These are phyloP conservation scores for Actias luna DNA, from an alignment of 2,888 invertebrate species.

Conservation along the genomic window DNA sequence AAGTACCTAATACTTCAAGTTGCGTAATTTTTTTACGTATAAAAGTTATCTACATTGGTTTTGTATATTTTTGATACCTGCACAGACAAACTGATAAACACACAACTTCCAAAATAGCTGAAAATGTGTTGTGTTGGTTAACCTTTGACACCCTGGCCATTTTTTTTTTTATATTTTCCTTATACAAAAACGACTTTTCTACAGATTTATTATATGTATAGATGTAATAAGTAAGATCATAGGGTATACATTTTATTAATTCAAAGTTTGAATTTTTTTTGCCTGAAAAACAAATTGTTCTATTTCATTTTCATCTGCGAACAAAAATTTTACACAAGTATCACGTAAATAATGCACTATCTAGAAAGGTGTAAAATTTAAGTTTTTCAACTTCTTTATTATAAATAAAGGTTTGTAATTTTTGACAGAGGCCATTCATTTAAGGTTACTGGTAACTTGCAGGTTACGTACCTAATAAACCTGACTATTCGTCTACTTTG, in stretches of 20 bases:
- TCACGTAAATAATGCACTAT: conserved; percentile 30
- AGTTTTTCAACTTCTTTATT: conserved; percentile 32
- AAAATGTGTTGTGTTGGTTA: no score
- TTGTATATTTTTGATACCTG: no score
- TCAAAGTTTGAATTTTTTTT: background rate
- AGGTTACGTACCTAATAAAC: background rate
- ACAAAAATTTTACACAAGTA: background rate
- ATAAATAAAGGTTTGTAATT: conserved; percentile 17
- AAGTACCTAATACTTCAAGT: no score
- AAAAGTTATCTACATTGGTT: no score
- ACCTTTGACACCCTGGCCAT: no score
- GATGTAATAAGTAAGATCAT: no score
- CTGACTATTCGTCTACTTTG: background rate
- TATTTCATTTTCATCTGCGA: background rate
- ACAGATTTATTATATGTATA: no score
- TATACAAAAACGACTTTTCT: no score
- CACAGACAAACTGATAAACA: no score
- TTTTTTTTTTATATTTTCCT: no score
- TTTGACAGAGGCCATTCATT: conserved; percentile 7
- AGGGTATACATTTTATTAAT: background rate
- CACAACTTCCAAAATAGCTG: no score
- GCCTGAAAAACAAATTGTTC: background rate
- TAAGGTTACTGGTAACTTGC: background rate
- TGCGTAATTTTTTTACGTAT: no score
- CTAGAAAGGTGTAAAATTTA: conserved; percentile 28